phyloP scores from a whole-genome alignment of 2,888 invertebrate genomes.

The Drosophila greeni region DNA sequence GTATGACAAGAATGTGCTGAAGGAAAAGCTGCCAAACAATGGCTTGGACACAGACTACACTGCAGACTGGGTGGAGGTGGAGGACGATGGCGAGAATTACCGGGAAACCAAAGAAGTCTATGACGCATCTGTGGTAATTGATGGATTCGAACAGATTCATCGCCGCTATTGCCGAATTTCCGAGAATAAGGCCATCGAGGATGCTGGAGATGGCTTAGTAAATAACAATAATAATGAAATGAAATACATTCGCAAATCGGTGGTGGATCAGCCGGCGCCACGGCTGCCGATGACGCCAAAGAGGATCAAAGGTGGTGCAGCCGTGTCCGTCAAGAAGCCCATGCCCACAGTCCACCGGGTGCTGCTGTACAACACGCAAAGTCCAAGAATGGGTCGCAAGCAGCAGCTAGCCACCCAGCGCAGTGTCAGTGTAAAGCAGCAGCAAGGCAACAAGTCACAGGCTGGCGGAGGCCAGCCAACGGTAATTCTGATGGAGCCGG shows the following conservation, averaged over 20 bases:
- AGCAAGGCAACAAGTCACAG: conserved; percentile 14
- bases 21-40: conserved; percentile 60
- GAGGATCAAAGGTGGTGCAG: conserved; percentile 31
- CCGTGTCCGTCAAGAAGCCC: conserved; percentile 53
- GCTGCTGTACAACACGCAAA: conserved; percentile 75
- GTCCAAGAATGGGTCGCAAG: conserved; percentile 72
- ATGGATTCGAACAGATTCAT: conserved; percentile 43
- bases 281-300: conserved; percentile 67
- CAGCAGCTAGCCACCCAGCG: conserved; percentile 43
- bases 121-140: conserved; percentile 32
- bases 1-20: conserved; percentile 54
- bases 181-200: conserved; percentile 49
- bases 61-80: conserved; percentile 55
- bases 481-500: conserved; percentile 48
- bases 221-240: conserved; percentile 40
- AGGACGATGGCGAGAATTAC: conserved; percentile 33
- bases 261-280: conserved; percentile 19
- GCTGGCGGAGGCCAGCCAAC: conserved; percentile 28
- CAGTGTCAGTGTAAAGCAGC: conserved; percentile 20
- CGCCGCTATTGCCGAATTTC: conserved; percentile 61
- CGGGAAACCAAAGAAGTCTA: conserved; percentile 41
- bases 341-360: conserved; percentile 73
- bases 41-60: conserved; percentile 46
- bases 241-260: conserved; percentile 35
- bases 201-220: conserved; percentile 26